Base-by-base conservation (phyloP, 2,888 invertebrate species). In the Drosophila dives region DNA sequence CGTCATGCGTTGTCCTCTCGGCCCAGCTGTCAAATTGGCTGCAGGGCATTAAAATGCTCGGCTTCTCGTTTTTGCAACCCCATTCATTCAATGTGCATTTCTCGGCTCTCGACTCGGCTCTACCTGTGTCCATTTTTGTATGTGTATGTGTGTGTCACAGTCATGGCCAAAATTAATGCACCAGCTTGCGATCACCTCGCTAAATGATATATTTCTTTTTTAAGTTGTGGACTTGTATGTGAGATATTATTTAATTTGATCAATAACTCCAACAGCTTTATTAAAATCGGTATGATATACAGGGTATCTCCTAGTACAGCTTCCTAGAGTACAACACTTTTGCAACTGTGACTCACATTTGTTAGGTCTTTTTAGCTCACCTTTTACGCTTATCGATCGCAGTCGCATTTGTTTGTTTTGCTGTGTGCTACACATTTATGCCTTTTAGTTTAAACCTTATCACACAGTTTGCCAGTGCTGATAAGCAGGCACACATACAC, bases 41-140 rank as follows among this genome's bases (percentile, higher is more conserved):
- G 79, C 79, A 83, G 72, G 81, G 79, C 67, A 53, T 26, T 17
- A 72, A 66, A 67, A 71, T 62, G 54, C 66, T 70, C 72, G 51
- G 67, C 70, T 74, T 82, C 82, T 73, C 74, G 75, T 84, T 86
- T 85, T 85, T 87, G 81, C 85, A 85, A 85, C 85, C 85, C 85
- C 85, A 77, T 72, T 77, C 85, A 77, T 72, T 77, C 65, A 48
- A 62, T 70, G 59, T 64, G 63, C 64, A 75, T 20, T 64, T 54
- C 20, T 56, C 38, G 23, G 23, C 54, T 23, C 34, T 5, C 55
- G n/a, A 12, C n/a, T 38, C 55, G 26, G 38, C 38, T n/a, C 54
- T 83, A 81, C 84, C 81, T 83, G 83, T 55, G 54, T 38, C 26
- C 38, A 12, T 54, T 51, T 68, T 54, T 70, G 65, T 55, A 63